These are phyloP conservation scores for Pammene aurita DNA, from an alignment of 2,888 invertebrate species.

Conservation along the genomic window DNA sequence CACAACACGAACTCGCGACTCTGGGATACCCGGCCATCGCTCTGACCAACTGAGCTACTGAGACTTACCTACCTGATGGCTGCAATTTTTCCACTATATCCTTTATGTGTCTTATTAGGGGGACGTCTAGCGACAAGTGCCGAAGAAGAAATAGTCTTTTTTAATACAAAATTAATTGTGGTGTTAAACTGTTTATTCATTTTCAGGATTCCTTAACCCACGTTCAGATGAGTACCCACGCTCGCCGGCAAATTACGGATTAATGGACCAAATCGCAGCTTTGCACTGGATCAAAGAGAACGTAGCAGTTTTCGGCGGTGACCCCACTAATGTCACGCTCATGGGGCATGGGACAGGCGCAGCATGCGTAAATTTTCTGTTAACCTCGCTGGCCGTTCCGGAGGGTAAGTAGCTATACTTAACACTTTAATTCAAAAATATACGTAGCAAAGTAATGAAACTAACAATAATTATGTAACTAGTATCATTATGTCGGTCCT, in stretches of 20 bases:
- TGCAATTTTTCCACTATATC: too few relatives aligned
- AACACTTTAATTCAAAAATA: not conserved
- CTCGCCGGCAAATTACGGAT: slow-evolving; percentile 97
- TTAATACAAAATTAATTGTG: too few relatives aligned
- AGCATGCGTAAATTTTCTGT: slow-evolving; percentile 96
- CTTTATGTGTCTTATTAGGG: too few relatives aligned
- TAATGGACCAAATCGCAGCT: slow-evolving; percentile 98
- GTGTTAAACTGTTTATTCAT: slow-evolving; percentile 20
- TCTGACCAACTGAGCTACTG: too few relatives aligned
- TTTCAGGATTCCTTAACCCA: slow-evolving; percentile 93
- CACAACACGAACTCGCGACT: too few relatives aligned
- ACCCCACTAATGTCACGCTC: slow-evolving; percentile 95
- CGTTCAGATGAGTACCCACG: slow-evolving; percentile 93
- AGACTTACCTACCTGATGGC: too few relatives aligned
- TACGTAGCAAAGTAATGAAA: too few relatives aligned
- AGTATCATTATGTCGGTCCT: too few relatives aligned
- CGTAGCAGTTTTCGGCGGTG: slow-evolving; percentile 97
- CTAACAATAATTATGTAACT: too few relatives aligned
- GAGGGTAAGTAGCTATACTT: slow-evolving; percentile 86
- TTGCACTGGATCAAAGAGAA: slow-evolving; percentile 98
- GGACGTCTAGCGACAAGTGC: too few relatives aligned
- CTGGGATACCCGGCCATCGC: too few relatives aligned
- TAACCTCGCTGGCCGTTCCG: slow-evolving; percentile 96
- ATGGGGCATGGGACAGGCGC: slow-evolving; percentile 98
- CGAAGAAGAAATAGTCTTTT: too few relatives aligned